phyloP scores from a whole-genome alignment of 2,797 vertebrate genomes.

The Typhlichthys subterraneus region DNA sequence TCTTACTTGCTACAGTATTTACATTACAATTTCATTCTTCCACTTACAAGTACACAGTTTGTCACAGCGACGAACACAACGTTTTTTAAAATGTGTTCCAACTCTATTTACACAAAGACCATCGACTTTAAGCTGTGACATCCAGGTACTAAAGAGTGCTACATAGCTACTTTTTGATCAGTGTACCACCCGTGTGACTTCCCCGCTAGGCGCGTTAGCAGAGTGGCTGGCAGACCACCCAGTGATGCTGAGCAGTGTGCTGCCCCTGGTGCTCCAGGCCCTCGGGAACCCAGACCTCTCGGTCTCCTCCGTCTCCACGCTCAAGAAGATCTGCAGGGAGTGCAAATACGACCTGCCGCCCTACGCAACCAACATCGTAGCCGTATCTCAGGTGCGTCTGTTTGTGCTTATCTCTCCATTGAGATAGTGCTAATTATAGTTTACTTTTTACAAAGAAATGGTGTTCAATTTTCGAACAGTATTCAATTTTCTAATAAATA shows the following conservation, averaged over 20 bases:
- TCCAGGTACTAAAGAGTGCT: too few relatives aligned
- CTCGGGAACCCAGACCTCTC: slow-evolving; percentile 96
- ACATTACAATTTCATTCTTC: too few relatives aligned
- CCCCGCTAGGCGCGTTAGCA: slow-evolving; percentile 87
- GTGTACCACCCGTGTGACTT: slow-evolving; percentile 14
- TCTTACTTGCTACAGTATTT: too few relatives aligned
- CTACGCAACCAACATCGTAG: slow-evolving; percentile 96
- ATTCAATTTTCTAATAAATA: slow-evolving; percentile 8
- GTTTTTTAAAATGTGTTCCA: too few relatives aligned
- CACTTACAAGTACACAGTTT: too few relatives aligned
- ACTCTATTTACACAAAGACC: too few relatives aligned
- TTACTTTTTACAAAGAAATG: neutral
- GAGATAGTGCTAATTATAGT: neutral
- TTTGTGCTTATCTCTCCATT: neutral
- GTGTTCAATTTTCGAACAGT: slow-evolving; percentile 7
- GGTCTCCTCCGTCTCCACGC: slow-evolving; percentile 94
- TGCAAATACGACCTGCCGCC: slow-evolving; percentile 96
- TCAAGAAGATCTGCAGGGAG: slow-evolving; percentile 98
- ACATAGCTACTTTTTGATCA: too few relatives aligned
- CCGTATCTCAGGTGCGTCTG: slow-evolving; percentile 90
- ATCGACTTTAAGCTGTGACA: too few relatives aligned
- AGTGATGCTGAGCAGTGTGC: slow-evolving; percentile 96
- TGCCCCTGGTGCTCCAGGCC: slow-evolving; percentile 94
- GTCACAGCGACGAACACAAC: too few relatives aligned
- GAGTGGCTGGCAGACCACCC: slow-evolving; percentile 98